Evolutionary conservation across 2,113 vertebrate species (phyloP), one percentile per base, ranked within the genome.

Genomic region (Ammospiza caudacuta): DNA sequence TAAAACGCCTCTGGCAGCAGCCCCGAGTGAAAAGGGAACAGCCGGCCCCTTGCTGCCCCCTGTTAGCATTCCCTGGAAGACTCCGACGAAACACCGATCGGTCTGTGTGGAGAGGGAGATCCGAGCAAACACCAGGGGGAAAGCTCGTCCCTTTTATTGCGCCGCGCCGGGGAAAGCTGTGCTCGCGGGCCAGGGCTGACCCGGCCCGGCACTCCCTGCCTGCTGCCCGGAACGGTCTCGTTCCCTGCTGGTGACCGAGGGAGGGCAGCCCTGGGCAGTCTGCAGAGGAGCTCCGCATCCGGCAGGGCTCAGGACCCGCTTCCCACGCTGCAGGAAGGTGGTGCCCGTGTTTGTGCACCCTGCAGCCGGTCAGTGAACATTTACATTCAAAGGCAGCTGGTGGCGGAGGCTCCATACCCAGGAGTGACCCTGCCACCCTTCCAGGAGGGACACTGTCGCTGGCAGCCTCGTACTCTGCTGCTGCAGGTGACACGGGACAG

Each of bases 281-380:
- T 27, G 55, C 13, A 11, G 28, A 46, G 29, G 11, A 44, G 25
- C 33, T 63, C 52, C 2, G 4, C 25, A 4, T 5, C 47, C 31
- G 55, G 18, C 55, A 49, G 68, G 59, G 55, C 72, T 4, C 75
- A n/a, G 80, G 59, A 69, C 15, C 5, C 11, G 8, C 4, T 24
- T 52, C 1, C 0, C 41, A 4, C 0, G 0, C 13, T 11, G 43
- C 20, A 64, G 21, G n/a, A 33, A 9, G 31, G 24, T 2, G 25
- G 52, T 68, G 31, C 12, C 47, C 0, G 0, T 23, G 43, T 39
- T 55, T 41, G 21, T 19, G 55, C 52, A 28, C 28, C 55, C n/a
- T 49, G 57, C 62, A 64, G 27, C 44, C 31, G 3, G 0, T 4
- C 39, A 39, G 51, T 0, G 0, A 64, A n/a, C 15, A 8, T 19